Percentiles rank a stretch among this genome's conserved stretches.
phyloP scores from a whole-genome alignment of 2,888 invertebrate species.

The Acleris literana region DNA sequence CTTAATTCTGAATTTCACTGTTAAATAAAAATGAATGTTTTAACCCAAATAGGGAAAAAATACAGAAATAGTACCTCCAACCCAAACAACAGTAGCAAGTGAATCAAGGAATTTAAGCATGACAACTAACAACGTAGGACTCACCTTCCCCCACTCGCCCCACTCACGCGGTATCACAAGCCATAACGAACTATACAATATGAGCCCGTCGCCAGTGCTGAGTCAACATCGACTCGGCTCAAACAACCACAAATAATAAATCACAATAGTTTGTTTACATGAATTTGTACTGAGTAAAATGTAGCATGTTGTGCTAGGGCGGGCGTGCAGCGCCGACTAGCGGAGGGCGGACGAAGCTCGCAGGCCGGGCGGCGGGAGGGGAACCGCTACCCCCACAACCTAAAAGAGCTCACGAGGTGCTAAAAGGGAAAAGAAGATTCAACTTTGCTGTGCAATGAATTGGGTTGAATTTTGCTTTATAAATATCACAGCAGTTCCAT shows the following conservation, averaged over 20 bases:
- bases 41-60: too few relatives aligned
- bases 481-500: too few relatives aligned
- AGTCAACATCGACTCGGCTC: conserved; percentile 42
- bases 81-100: background rate
- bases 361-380: conserved; percentile 65
- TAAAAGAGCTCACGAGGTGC: too few relatives aligned
- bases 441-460: too few relatives aligned
- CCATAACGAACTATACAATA: conserved; percentile 2
- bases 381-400: conserved; percentile 34
- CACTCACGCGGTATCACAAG: conserved; percentile 13
- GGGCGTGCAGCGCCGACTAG: conserved; percentile 79
- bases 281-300: conserved; percentile 60
- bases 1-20: too few relatives aligned
- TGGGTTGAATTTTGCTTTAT: too few relatives aligned
- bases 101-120: conserved; percentile 10
- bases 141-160: conserved; percentile 38
- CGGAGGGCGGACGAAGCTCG: conserved; percentile 62
- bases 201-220: conserved; percentile 43
- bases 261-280: conserved; percentile 78
- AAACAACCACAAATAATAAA: conserved; percentile 48
- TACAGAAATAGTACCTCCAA: too few relatives aligned
- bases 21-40: too few relatives aligned
- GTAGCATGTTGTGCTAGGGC: conserved; percentile 72
- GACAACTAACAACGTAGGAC: conserved; percentile 10
- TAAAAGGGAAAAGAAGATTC: too few relatives aligned